Evolutionary conservation across 1,140 invertebrate genomes (phyloP), one percentile per base, ranked within the genome.

Genomic region (Trichonephila clavata): DNA sequence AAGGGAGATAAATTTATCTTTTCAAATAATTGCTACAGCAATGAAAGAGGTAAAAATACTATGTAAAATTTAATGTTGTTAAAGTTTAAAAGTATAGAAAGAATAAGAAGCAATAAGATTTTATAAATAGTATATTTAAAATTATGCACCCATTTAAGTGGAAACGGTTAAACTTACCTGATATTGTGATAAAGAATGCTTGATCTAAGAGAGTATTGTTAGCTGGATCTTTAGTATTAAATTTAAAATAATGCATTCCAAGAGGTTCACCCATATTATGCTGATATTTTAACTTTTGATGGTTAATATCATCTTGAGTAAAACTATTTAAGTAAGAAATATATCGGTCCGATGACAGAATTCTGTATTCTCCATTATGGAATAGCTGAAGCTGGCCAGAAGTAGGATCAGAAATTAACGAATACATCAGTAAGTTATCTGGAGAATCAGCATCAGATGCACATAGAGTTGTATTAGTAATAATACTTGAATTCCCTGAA

Each of bases 181-280:
- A 21, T 39, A 94, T 60, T 18, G 87, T 87, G n/a, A 94, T 94
- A 24, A 90, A 89, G 86, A 84, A 94, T 65, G 32, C 68, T 63
- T 94, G 93, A 21, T 86, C 87, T 27, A 94, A 20, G 7, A 94
- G 68, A 68, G 61, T 84, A 68, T 94, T 94, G 68, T 90, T 84
- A 21, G 80, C 86, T 2, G 87, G 93, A 83, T 94, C 93, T 65
- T 32, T 20, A 63, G 90, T n/a, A 84, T 68, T 89, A 60, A 94
- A 94, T 21, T 68, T 63, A 32, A 94, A 94, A 59, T 83, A 71
- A 59, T 90, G 77, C 59, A 61, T n/a, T 59, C 93, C 93, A 18
- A 21, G 39, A 1, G 59, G 20, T 20, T 88, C 87, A 57, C 4
- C 24, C 21, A n/a, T 39, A 16, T 65, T 83, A 81, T 94, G 93